These are phyloP conservation scores for Spatulosminthurus flaviceps DNA, from an alignment of 2,888 invertebrate genomes.

Conservation along the genomic window DNA sequence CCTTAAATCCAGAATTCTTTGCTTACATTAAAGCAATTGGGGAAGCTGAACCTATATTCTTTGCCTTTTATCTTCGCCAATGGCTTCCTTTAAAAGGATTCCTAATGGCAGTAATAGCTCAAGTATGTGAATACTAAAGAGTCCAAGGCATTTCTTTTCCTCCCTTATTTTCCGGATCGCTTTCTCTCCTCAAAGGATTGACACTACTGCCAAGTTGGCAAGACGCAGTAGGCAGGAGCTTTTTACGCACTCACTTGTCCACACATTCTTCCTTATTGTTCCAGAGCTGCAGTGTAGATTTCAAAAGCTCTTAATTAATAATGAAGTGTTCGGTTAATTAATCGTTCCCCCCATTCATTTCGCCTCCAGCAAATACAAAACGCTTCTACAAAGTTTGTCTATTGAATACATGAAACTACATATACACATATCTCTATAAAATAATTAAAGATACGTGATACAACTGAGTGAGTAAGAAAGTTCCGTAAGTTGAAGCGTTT, in stretches of 20 bases:
- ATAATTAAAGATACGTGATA: too few species aligned
- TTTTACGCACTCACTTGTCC: too few species aligned
- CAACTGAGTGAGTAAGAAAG: too few species aligned
- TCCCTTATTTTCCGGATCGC: neutral
- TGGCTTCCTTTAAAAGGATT: neutral
- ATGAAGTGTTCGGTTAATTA: constrained; percentile 14
- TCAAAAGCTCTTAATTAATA: constrained; percentile 13
- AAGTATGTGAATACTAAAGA: too few species aligned
- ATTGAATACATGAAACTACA: too few species aligned
- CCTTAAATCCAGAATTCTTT: neutral
- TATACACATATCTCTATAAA: too few species aligned
- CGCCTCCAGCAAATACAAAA: neutral
- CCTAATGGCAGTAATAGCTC: too few species aligned
- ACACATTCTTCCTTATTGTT: too few species aligned
- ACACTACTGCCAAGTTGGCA: neutral
- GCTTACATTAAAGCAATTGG: neutral
- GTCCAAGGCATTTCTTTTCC: neutral
- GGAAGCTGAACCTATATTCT: neutral
- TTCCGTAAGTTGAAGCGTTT: too few species aligned
- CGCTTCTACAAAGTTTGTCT: too few species aligned
- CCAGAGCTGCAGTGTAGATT: neutral
- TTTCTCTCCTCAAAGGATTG: neutral
- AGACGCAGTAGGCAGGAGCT: too few species aligned
- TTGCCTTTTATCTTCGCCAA: neutral
- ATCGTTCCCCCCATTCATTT: neutral